A percentile compares a stretch with the other conserved stretches of the same genome.
Evolutionary conservation across 2,113 vertebrate genomes (phyloP).

Genomic region (Propithecus coquereli): DNA sequence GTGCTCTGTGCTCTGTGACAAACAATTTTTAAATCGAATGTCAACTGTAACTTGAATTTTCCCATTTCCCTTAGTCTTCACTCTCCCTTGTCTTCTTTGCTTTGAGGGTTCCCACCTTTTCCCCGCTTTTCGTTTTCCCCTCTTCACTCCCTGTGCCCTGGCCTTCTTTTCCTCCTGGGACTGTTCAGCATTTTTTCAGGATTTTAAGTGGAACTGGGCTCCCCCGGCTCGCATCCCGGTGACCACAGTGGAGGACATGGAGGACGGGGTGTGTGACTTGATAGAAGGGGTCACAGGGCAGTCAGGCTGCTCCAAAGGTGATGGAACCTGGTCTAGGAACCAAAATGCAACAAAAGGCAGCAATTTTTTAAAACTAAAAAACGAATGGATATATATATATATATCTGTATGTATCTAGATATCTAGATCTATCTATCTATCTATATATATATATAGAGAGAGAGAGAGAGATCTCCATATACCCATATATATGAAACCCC

Average conservation of each 20-base stretch:
- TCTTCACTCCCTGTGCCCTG: fast-evolving
- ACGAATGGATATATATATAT: fast-evolving
- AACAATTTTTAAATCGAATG: neutral
- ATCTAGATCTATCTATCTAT: too few species aligned
- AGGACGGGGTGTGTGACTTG: neutral
- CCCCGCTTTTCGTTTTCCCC: fast-evolving
- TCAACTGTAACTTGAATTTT: neutral
- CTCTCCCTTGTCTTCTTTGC: fast-evolving
- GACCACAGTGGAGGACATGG: fast-evolving
- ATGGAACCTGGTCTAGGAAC: neutral
- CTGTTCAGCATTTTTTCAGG: neutral
- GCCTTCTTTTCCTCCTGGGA: neutral
- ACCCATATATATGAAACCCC: too few species aligned
- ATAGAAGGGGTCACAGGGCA: fast-evolving
- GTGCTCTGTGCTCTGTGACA: neutral
- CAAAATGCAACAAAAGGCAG: neutral
- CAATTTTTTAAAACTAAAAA: neutral
- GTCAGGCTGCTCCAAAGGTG: neutral
- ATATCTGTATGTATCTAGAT: too few species aligned
- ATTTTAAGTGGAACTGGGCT: neutral
- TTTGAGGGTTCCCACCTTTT: fast-evolving
- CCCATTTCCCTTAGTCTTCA: neutral
- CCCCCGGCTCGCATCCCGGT: fast-evolving
- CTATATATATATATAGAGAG: too few species aligned
- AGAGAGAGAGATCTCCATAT: too few species aligned